phyloP scores from a whole-genome alignment of 2,113 vertebrate genomes.

The Riparia riparia region DNA sequence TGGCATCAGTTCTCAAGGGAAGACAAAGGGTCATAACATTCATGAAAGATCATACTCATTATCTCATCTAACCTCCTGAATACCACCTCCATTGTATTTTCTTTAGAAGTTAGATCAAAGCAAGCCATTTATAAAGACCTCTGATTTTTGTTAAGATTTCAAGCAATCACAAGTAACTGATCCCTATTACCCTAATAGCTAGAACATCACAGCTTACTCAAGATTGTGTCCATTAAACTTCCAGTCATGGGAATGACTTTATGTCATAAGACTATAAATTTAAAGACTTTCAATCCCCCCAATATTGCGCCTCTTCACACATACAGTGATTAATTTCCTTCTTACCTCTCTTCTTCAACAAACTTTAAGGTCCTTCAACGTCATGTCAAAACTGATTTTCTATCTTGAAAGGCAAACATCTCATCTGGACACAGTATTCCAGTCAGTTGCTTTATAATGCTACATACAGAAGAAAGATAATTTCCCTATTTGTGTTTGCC shows the following conservation, averaged over 20 bases:
- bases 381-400: not conserved
- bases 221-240: not conserved
- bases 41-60: not conserved
- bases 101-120: not conserved
- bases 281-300: not conserved
- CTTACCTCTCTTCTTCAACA: not conserved
- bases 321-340: not conserved
- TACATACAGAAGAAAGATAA: not conserved
- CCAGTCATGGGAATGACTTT: not conserved
- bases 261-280: not conserved
- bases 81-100: not conserved
- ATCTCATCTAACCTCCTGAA: conserved; percentile 19
- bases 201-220: not conserved
- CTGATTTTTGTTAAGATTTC: conserved; percentile 12
- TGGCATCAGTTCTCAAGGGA: not conserved
- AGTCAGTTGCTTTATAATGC: not conserved
- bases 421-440: not conserved
- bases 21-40: not conserved
- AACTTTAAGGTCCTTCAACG: not conserved
- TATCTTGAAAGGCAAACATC: not conserved
- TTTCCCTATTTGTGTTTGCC: not conserved
- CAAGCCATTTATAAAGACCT: not conserved
- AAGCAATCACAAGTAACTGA: not conserved
- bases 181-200: not conserved
- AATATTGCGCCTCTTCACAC: not conserved